Base-by-base conservation (phyloP, 2,888 invertebrate genomes). In the Sialis fuliginosa region DNA sequence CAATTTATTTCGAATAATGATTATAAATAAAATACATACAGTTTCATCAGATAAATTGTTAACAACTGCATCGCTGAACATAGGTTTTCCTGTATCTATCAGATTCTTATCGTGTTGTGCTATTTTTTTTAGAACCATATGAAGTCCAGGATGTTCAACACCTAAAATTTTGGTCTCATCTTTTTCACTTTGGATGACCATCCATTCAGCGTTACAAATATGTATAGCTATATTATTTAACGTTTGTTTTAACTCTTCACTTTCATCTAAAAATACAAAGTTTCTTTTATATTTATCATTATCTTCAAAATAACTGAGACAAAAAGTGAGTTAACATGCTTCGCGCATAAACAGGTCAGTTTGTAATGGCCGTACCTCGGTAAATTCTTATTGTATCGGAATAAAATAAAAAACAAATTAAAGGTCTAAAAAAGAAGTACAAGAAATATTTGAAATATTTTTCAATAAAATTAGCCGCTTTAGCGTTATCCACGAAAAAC, bases 41-140 rank as follows among this genome's bases (percentile, higher is more conserved):
- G 71, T 69, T 45, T 77, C 71, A 35, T 66, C 61, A 9, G 64
- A 63, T 42, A 85, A 58, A 42, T 66, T 60, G 33, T 71, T 59
- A 7, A 71, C 58, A n/a, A 85, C 56, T 8, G 68, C 60, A 49
- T 70, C 64, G 0, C 80, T 78, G 50, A 86, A 75, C 12, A 42
- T 34, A 6, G 61, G 57, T 6, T 66, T 63, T 4, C 63, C 59
- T 41, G 63, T 64, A 46, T 63, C 56, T 1, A 54, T 49, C 35
- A 66, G 62, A 8, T 64, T 64, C 53, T 74, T 73, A 57, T 85
- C 85, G 46, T 74, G 62, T 48, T 72, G 71, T 9, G 83, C 74
- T 9, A 88, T 64, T 63, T 84, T 86, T 58, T 86, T 89, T 33
- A 87, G 61, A 49, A 76, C 74, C 71, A 81, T 76, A 62, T 87